Base-by-base conservation (phyloP, 2,888 invertebrate genomes). In the Lucinisca nassula region DNA sequence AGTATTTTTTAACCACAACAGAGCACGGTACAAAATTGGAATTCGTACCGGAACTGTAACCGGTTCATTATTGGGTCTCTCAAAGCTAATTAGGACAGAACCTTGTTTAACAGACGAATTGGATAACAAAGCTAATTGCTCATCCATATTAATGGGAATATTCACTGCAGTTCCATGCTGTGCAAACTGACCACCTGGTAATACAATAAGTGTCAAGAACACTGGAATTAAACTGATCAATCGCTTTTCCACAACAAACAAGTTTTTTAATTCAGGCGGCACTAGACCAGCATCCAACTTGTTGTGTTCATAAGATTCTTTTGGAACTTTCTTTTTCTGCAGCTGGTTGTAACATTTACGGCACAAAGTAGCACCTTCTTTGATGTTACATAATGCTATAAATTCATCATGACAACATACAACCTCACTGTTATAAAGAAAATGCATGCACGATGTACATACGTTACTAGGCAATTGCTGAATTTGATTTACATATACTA, bases 141-240 rank as follows among this genome's bases (percentile, higher is more conserved):
- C 61, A 61, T 24, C 30, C 27, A 76, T 55, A 32, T 76, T 32
- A 49, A 27, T 51, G 6, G 76, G 76, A 17, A 76, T 61, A 61
- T 61, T 61, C 8, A 61, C 30, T 30, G 61, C 61, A 27, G 17
- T 27, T 6, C 61, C 61, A 30, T 61, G 27, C 61, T 61, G 61
- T 10, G 61, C 61, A 30, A 30, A 61, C 30, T 61, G 61, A 17
- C 61, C 61, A 61, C 61, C 61, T 12, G 61, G 61, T 30, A 61
- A 30, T 4, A 61, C 30, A 30, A 61, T 27, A 6, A 61, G 30
- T 30, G 30, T 61, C 1, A 61, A 30, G 17, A 30, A 61, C 4
- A 30, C 61, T 4, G 61, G 61, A 12, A 61, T 61, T 61, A 30
- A 30, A 30, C 30, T 30, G 10, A 61, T 27, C 30, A 61, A 30